phyloP scores from a whole-genome alignment of 92 coral and sea anemone species.

The Epizoanthus illoricatus region DNA sequence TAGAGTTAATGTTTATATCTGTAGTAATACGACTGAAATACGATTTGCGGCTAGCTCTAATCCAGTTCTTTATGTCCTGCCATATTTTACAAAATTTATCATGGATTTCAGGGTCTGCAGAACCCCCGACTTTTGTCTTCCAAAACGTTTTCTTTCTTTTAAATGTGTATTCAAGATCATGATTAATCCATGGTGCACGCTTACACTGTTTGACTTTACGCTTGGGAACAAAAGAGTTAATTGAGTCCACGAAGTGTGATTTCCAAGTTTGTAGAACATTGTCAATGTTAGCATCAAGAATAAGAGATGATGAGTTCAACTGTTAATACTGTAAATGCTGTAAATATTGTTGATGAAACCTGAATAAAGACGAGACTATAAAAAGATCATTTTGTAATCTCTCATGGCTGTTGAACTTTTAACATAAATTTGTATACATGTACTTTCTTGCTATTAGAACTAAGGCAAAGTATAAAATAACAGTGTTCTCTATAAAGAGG shows the following conservation, averaged over 20 bases:
- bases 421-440: too few species aligned
- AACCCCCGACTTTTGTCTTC: conserved; percentile 22
- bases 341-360: too few species aligned
- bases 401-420: too few species aligned
- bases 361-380: too few species aligned
- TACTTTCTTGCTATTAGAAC: too few species aligned
- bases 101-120: conserved; percentile 41
- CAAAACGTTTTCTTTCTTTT: conserved; percentile 21
- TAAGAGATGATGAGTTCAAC: too few species aligned
- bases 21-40: too few species aligned
- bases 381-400: too few species aligned
- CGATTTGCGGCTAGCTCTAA: conserved; percentile 25
- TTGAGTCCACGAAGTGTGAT: not conserved
- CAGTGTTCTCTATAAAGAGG: too few species aligned
- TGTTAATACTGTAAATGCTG: too few species aligned
- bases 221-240: conserved; percentile 2
- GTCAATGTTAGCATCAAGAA: not conserved
- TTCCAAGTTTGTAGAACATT: conserved; percentile 9
- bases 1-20: too few species aligned
- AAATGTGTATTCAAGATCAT: conserved; percentile 2
- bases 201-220: not conserved
- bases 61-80: conserved; percentile 47
- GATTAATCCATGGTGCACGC: conserved; percentile 19
- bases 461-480: too few species aligned
- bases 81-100: conserved; percentile 48